A percentile compares a stretch with the other conserved stretches of the same genome.
Conservation (phyloP, 2,113 vertebrate species). For the Protobothrops flavoviridis region DNA sequence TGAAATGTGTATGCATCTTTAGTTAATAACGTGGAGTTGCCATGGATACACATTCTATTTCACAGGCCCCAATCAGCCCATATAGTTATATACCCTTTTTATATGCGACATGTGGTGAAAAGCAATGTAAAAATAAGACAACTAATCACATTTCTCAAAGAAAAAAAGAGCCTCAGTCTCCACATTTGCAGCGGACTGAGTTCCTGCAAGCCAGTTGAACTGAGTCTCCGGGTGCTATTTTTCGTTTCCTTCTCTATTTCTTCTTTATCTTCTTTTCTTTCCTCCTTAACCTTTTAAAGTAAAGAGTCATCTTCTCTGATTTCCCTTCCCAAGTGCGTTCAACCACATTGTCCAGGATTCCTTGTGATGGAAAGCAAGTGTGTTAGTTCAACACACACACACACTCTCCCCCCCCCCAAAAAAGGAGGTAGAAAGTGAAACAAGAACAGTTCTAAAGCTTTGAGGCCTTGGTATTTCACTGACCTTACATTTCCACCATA, state of each 20-base stretch:
- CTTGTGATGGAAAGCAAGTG: not conserved
- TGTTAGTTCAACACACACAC: not conserved
- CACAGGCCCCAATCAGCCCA: not conserved
- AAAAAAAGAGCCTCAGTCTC: not conserved
- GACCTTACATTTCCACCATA: not conserved
- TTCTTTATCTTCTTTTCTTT: not conserved
- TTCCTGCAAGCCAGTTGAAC: not conserved
- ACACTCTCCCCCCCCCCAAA: not conserved
- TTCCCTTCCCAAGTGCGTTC: not conserved
- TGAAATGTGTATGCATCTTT: not conserved
- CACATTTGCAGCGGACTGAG: not conserved
- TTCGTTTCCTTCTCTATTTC: not conserved
- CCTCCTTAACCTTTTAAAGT: not conserved
- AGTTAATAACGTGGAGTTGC: not conserved
- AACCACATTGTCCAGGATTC: not conserved
- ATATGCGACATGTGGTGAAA: not conserved
- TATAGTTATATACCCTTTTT: constrained; percentile 1
- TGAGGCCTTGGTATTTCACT: not conserved
- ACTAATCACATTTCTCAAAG: not conserved
- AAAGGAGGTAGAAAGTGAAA: not conserved
- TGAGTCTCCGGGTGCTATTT: not conserved
- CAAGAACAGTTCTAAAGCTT: not conserved
- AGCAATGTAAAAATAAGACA: not conserved
- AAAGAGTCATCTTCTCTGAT: not conserved
- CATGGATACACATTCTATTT: not conserved